Base-by-base conservation (phyloP, 2,888 invertebrate species). In the Lithodes maja region DNA sequence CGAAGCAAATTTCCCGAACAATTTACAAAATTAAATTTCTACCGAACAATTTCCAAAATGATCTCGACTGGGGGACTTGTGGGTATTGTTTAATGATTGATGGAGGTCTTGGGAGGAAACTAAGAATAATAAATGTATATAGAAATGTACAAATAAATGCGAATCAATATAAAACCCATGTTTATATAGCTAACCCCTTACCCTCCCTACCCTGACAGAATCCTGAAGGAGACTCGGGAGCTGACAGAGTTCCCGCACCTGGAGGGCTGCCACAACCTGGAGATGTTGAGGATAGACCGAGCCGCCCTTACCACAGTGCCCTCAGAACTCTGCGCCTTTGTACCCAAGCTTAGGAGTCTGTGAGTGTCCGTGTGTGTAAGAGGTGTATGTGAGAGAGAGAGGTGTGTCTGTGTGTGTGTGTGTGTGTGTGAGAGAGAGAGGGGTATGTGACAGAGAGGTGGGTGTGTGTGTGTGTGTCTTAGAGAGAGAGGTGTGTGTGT, bases 141-240 rank as follows among this genome's bases (percentile, higher is more conserved):
- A 33, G 33, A 33, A 33, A 33, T 33, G 33, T 33, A 33, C 33
- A 33, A 33, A 33, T 33, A 33, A 33, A 33, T 33, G 33, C 33
- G 33, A 33, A 33, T 33, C 33, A 33, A 33, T 33, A 33, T 33
- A 33, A 33, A 33, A 33, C 33, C 33, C 33, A 0, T 33, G 33
- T 33, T 33, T 33, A 33, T 33, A 33, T 33, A 33, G 33, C 33
- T 33, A 33, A 33, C 33, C 33, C 33, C 33, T 33, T 33, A 33
- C 80, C 7, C 80, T 7, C 53, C 54, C 80, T 80, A 9, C 53
- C 81, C 2, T 33, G 92, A 0, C 94, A 99, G 98, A 92, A 96
- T 97, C 92, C 94, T 99, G 92, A 98, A 98, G 78, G 98, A 98
- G 94, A 96, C 97, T 90, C 95, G 96, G 92, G 96, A 96, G 92